Base-by-base conservation (phyloP, 1,140 invertebrate genomes). In the Pogonognathellus flavescens region DNA sequence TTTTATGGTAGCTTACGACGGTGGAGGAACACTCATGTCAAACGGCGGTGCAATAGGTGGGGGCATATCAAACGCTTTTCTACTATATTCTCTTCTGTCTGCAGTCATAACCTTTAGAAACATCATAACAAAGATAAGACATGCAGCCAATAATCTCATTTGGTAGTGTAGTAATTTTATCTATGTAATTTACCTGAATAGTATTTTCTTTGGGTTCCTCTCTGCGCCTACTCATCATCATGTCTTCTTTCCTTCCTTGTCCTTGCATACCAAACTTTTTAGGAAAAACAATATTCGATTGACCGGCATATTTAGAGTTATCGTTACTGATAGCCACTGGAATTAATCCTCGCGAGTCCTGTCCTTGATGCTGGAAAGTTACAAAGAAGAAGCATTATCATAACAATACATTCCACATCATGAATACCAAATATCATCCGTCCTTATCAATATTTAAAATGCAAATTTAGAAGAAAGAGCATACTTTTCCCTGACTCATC, bases 51-150 rank as follows among this genome's bases (percentile, higher is more conserved):
- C 82, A 62, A 93, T 93, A 7, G 91, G 91, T 13, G 92, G 92
- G 25, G 92, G 92, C 87, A 92, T 91, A 84, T 92, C 92, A 86
- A 92, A 92, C 52, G 89, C 88, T 89, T 94, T 94, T 66, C 95
- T 92, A 59, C 93, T 95, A 90, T 96, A 96, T 89, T 96, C 95
- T 82, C 95, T 92, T 86, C 95, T 93, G 90, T 96, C 95, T 8
- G 95, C 95, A 16, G 95, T 96, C 95, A 96, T 96, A 11, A 95
- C 94, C 93, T 94, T 41, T 41, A 41, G 31, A 87, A 84, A 84
- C 52, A 9, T 3, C 5, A 18, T 20, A 22, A 80, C n/a, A 76
- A 50, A 31, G n/a, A 83, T 50, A 83, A 53, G 50, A 14, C 50
- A 62, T 22, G 14, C 0, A 11, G 31, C 66, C 10, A 84, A 52